These are phyloP conservation scores for Bradypodion ventrale DNA, from an alignment of 2,797 vertebrate genomes.

Conservation along the genomic window DNA sequence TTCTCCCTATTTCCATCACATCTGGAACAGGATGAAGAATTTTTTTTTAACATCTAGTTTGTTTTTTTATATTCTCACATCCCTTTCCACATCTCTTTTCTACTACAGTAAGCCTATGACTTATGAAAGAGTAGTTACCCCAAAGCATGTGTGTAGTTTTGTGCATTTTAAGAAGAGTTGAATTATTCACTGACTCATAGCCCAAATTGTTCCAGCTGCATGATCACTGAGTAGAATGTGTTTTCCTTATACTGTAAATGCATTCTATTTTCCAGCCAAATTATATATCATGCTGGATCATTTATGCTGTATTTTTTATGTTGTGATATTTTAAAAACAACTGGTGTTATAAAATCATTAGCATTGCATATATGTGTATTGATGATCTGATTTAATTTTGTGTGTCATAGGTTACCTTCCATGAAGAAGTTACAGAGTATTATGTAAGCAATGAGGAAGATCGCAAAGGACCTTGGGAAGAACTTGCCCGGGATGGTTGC, in stretches of 20 bases:
- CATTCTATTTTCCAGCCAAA: neutral
- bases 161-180: too few species aligned
- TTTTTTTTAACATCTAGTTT: too few species aligned
- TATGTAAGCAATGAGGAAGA: slow-evolving; percentile 88
- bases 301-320: neutral
- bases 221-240: neutral
- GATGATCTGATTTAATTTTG: neutral
- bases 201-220: neutral
- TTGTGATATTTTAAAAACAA: neutral
- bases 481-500: slow-evolving; percentile 88
- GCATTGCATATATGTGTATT: rapidly evolving
- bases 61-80: too few species aligned
- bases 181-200: neutral
- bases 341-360: neutral
- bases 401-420: slow-evolving; percentile 87
- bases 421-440: slow-evolving; percentile 90
- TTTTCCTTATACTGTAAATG: too few species aligned
- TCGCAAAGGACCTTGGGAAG: slow-evolving; percentile 91
- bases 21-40: too few species aligned
- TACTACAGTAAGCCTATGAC: too few species aligned
- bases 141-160: too few species aligned
- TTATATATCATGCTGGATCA: neutral
- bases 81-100: neutral
- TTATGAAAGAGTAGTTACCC: too few species aligned
- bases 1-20: too few species aligned